phyloP scores from a whole-genome alignment of 2,797 vertebrate species.

The Intellagama lesueurii region DNA sequence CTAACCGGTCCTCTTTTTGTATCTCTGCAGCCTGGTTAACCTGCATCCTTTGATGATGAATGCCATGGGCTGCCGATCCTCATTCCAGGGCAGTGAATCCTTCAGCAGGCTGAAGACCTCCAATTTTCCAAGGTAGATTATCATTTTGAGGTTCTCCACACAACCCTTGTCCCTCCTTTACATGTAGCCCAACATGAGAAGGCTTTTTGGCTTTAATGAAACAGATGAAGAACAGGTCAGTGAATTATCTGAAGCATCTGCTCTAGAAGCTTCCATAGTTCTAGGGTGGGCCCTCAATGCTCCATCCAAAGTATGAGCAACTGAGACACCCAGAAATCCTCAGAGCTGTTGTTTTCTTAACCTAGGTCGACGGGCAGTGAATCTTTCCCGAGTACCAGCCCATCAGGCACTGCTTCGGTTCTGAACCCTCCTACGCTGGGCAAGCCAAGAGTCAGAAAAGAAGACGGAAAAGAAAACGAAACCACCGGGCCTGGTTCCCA shows the following conservation, averaged over 20 bases:
- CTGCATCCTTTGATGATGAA: background rate
- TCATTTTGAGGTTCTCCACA: background rate
- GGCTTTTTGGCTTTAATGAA: background rate
- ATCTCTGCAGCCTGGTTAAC: background rate
- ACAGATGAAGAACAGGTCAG: background rate
- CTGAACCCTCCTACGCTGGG: background rate
- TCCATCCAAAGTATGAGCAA: too few relatives aligned
- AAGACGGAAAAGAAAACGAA: background rate
- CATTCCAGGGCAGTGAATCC: background rate
- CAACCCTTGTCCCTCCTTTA: background rate
- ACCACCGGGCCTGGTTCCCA: background rate
- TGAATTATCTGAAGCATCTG: too few relatives aligned
- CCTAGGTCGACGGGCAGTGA: background rate
- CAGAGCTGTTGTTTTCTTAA: background rate
- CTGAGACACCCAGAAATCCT: background rate
- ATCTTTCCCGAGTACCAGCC: background rate
- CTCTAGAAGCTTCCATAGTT: background rate
- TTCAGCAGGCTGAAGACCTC: background rate
- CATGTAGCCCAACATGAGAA: background rate
- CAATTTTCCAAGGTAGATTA: background rate
- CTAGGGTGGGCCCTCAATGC: background rate
- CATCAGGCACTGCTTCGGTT: background rate
- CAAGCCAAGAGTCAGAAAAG: background rate
- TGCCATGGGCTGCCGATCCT: background rate
- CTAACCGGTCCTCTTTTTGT: too few relatives aligned